Percentiles rank a stretch among this genome's conserved stretches.
Evolutionary conservation across 1,140 invertebrate species (phyloP).

Genomic region (Cardiocondyla obscurior): DNA sequence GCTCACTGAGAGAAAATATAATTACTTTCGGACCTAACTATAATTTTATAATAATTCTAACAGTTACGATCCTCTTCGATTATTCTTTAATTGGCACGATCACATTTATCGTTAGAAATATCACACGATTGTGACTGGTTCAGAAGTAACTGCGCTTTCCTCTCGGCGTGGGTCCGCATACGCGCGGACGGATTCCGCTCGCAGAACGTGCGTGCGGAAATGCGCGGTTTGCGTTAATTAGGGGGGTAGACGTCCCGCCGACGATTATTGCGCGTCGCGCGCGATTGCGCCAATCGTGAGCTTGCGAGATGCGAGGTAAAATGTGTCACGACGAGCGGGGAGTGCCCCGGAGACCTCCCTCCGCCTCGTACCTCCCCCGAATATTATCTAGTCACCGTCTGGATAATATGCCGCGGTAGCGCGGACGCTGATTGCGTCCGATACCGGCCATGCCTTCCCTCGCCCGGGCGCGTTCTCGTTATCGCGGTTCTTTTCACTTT

Average conservation of each 20-base stretch:
- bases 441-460: not conserved
- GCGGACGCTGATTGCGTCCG: not conserved
- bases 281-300: conserved; percentile 28
- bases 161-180: no score
- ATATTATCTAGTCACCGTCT: conserved; percentile 62
- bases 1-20: no score
- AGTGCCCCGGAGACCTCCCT: conserved; percentile 8
- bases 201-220: not conserved
- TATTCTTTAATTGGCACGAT: no score
- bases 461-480: not conserved
- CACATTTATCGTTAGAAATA: no score
- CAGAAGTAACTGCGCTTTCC: no score
- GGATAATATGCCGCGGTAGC: conserved; percentile 45
- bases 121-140: no score
- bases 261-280: not conserved
- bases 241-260: not conserved
- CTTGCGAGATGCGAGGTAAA: conserved; percentile 14
- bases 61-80: no score
- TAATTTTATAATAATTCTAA: no score
- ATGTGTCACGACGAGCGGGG: conserved; percentile 39
- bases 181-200: no score
- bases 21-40: no score
- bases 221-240: conserved; percentile 3
- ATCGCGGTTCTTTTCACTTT: not conserved
- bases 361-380: not conserved